Evolutionary conservation across 2,888 invertebrate species (phyloP).

Genomic region (Ophion costatus): DNA sequence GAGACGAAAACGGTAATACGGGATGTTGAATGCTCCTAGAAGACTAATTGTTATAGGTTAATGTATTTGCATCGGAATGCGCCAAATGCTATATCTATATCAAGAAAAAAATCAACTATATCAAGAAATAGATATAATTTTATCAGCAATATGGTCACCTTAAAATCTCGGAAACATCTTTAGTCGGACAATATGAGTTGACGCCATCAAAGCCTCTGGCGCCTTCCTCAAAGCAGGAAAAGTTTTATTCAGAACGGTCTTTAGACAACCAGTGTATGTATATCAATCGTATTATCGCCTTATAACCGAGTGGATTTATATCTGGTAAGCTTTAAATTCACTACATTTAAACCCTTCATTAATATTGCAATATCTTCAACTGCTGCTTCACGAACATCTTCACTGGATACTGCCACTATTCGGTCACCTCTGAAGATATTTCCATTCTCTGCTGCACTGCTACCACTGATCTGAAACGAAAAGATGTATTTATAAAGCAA

Average conservation of each 20-base stretch:
- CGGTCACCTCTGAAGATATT: constrained; percentile 96
- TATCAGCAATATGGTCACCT: background rate
- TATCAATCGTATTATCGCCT: background rate
- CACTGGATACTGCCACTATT: constrained; percentile 94
- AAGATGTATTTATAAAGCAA: background rate
- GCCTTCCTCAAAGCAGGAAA: background rate
- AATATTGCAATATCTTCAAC: constrained; percentile 95
- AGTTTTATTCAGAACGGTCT: background rate
- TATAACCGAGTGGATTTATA: constrained; percentile 88
- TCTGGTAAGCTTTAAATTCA: constrained; percentile 93
- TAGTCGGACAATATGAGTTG: background rate
- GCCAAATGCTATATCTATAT: background rate
- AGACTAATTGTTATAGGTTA: background rate
- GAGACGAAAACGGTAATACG: too few species aligned
- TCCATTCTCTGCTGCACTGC: constrained; percentile 92
- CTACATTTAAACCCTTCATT: constrained; percentile 93
- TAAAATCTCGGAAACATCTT: background rate
- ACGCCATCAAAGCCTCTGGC: background rate
- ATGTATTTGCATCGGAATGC: background rate
- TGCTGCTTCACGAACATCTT: constrained; percentile 90
- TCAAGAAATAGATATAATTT: background rate
- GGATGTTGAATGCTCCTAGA: too few species aligned
- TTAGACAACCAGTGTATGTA: background rate
- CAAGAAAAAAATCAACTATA: too few species aligned
- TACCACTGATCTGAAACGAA: constrained; percentile 85